A percentile compares a stretch with the other conserved stretches of the same genome.
phyloP scores from a whole-genome alignment of 2,113 vertebrate species.

The Microcebus griseorufus region DNA sequence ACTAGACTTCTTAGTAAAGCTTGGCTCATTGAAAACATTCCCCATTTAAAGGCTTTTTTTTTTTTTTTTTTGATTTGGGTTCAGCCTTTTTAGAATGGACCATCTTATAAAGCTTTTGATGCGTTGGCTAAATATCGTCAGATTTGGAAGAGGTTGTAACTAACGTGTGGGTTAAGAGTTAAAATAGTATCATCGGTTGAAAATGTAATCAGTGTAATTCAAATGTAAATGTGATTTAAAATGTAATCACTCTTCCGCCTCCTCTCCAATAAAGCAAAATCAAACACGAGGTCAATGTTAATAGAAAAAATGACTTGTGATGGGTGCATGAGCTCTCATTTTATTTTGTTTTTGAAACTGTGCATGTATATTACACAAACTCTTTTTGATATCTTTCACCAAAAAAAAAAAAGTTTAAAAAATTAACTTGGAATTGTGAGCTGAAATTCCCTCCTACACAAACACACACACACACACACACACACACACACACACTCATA shows the following conservation, averaged over 20 bases:
- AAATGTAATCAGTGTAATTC: background rate
- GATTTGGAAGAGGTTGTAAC: background rate
- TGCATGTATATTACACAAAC: background rate
- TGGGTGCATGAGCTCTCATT: background rate
- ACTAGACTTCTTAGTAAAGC: background rate
- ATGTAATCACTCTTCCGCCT: background rate
- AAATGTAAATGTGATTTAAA: conserved; percentile 43
- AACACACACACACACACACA: background rate
- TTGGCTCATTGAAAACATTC: background rate
- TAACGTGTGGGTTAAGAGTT: background rate
- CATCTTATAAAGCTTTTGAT: conserved; percentile 19
- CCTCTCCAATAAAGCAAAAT: conserved; percentile 35
- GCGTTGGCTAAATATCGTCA: background rate
- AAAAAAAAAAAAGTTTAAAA: background rate
- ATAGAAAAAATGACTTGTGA: background rate
- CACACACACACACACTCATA: background rate
- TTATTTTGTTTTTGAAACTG: conserved; percentile 10
- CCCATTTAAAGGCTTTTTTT: background rate
- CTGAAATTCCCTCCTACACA: background rate
- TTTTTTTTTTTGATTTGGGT: background rate
- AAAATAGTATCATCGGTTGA: background rate
- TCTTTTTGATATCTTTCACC: background rate
- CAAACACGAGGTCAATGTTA: background rate
- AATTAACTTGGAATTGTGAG: background rate
- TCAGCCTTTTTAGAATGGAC: background rate